Base-by-base conservation (phyloP, 1,140 invertebrate species). In the Cherax destructor region DNA sequence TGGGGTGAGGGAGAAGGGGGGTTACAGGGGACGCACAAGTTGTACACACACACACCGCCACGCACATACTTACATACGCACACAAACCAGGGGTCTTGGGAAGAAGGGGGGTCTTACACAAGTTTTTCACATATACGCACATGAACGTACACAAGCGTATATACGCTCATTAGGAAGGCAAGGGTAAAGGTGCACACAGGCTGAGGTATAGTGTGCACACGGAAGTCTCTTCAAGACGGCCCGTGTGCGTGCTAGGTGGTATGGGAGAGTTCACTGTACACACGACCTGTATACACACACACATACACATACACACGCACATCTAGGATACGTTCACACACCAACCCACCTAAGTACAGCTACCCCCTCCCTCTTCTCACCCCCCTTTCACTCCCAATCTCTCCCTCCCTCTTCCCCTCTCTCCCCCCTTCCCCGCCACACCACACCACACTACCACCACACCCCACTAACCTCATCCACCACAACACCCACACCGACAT, bases 21-120 rank as follows among this genome's bases (percentile, higher is more conserved):
- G 78, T 50, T 77, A 84, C 69, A 79, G 83, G 88, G 83, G 88
- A 61, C 79, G 87, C 79, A 83, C 49, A 83, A 89, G 87, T 84
- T 84, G 83, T 85, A 90, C 88, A 90, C 88, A 90, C 88, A 91
- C 88, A 76, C 81, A 84, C 76, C 76, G 16, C 10, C 86, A 80
- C 56, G 47, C 65, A 81, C 77, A 88, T 30, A 88, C 72, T 18
- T 59, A 81, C 79, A 81, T 56, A 81, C 24, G 56, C 49, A 85
- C 61, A 85, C n/a, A 30, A 69, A 52, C 24, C 18, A n/a, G 47
- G 65, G 65, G 77, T 59, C 56, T 49, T 7, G 47, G 30, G 41
- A 30, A n/a, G 59, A 24, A 56, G 50, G 78, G 86, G 59, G 79
- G 21, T n/a, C 24, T 49, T 41, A 74, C 69, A 30, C 61, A 80